phyloP scores from a whole-genome alignment of 2,888 invertebrate species.

The Chironomus tentans region DNA sequence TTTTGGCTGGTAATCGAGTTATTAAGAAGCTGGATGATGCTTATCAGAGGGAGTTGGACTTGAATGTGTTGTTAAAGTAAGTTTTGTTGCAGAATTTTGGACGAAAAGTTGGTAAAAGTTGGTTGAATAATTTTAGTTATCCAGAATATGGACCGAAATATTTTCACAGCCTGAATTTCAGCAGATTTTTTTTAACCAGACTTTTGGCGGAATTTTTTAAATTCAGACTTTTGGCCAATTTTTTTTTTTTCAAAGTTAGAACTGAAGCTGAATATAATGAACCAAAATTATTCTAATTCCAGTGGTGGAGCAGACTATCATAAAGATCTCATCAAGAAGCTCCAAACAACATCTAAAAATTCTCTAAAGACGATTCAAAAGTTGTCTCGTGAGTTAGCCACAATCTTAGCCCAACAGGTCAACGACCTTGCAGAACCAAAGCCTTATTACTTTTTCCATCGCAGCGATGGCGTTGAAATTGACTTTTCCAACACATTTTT shows the following conservation, averaged over 20 bases:
- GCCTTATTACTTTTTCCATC: conserved; percentile 50
- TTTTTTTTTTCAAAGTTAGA: background rate
- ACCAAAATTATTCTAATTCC: conserved; percentile 32
- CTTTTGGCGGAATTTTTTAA: background rate
- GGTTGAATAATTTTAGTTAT: too few relatives aligned
- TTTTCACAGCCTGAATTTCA: too few relatives aligned
- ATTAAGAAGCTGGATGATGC: conserved; percentile 50
- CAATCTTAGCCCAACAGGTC: conserved; percentile 55
- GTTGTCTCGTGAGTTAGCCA: conserved; percentile 59
- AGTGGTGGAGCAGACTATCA: conserved; percentile 65
- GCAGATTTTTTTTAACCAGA: too few relatives aligned
- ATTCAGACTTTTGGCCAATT: background rate
- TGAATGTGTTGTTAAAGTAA: conserved; percentile 65
- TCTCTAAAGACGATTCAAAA: conserved; percentile 55
- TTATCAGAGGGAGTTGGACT: conserved; percentile 56
- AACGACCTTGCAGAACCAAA: conserved; percentile 44
- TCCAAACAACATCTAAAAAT: conserved; percentile 58
- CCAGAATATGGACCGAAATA: too few relatives aligned
- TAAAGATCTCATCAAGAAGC: conserved; percentile 61
- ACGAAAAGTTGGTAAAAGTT: background rate
- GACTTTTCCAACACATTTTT: conserved; percentile 65
- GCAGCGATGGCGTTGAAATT: conserved; percentile 62
- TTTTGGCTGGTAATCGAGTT: conserved; percentile 65
- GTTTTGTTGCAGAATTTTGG: conserved; percentile 33
- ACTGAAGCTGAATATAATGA: too few relatives aligned